Evolutionary conservation across 2,888 invertebrate genomes (phyloP).

Genomic region (Pegoplata infirma): DNA sequence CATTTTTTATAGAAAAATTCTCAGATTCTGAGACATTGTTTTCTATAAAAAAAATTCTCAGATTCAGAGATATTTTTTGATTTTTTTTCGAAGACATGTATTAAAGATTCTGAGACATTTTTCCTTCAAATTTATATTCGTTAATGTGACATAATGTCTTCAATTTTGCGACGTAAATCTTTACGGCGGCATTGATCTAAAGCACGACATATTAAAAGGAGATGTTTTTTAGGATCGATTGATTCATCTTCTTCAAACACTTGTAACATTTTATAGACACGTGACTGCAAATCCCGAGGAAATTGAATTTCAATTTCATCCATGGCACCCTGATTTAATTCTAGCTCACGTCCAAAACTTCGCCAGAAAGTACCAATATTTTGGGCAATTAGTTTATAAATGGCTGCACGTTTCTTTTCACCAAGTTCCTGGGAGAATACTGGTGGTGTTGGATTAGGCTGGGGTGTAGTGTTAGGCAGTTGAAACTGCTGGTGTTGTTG

Average conservation of each 20-base stretch:
- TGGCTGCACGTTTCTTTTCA: conserved; percentile 69
- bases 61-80: too few relatives aligned
- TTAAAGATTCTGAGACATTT: background rate
- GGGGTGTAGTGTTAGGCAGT: background rate
- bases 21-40: too few relatives aligned
- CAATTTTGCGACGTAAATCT: conserved; percentile 69
- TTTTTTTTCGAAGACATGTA: too few relatives aligned
- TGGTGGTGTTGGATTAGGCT: conserved; percentile 8
- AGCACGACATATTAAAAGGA: conserved; percentile 67
- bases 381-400: conserved; percentile 71
- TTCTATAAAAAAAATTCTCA: too few relatives aligned
- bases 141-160: conserved; percentile 67
- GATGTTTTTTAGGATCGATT: conserved; percentile 65
- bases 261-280: conserved; percentile 70
- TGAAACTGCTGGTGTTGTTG: background rate
- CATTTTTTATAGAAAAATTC: too few relatives aligned
- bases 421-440: conserved; percentile 59
- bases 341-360: conserved; percentile 71
- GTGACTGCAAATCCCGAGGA: conserved; percentile 70
- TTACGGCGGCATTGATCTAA: conserved; percentile 69
- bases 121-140: too few relatives aligned
- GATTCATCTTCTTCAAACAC: conserved; percentile 73
- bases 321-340: conserved; percentile 72
- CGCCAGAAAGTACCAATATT: conserved; percentile 75
- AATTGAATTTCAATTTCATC: conserved; percentile 71